Evolutionary conservation across 1,140 invertebrate genomes (phyloP).

Genomic region (Stratiolaelaps scimitus): DNA sequence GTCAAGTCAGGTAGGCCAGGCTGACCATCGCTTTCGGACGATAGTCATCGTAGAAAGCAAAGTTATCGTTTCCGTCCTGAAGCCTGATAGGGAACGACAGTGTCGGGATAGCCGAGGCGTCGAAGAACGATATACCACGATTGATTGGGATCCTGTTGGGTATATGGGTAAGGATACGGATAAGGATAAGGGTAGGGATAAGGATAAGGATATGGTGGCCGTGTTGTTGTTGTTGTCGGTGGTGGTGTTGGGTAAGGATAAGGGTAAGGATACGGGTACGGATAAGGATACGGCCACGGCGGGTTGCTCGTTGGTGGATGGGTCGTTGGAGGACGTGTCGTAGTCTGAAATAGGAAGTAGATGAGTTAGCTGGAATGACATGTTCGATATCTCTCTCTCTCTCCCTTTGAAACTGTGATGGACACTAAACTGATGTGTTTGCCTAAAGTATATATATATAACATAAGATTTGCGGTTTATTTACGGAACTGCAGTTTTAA

Average conservation of each 20-base stretch:
- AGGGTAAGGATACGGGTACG: constrained; percentile 7
- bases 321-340: background rate
- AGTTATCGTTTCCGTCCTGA: background rate
- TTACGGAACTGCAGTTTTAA: no score
- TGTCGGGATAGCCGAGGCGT: constrained; percentile 5
- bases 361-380: no score
- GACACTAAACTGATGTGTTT: no score
- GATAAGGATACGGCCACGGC: background rate
- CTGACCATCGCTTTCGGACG: no score
- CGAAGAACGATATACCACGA: constrained; percentile 3
- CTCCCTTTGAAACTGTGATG: no score
- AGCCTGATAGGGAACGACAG: constrained; percentile 1
- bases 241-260: background rate
- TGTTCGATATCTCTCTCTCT: no score
- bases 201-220: background rate
- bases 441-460: no score
- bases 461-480: no score
- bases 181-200: background rate
- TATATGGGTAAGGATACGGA: background rate
- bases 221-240: background rate
- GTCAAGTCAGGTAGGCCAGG: no score
- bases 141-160: background rate
- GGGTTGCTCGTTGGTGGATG: background rate
- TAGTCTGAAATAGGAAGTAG: no score
- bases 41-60: no score